Conservation (phyloP, 2,113 vertebrate genomes). For the Gracilinanus agilis region DNA sequence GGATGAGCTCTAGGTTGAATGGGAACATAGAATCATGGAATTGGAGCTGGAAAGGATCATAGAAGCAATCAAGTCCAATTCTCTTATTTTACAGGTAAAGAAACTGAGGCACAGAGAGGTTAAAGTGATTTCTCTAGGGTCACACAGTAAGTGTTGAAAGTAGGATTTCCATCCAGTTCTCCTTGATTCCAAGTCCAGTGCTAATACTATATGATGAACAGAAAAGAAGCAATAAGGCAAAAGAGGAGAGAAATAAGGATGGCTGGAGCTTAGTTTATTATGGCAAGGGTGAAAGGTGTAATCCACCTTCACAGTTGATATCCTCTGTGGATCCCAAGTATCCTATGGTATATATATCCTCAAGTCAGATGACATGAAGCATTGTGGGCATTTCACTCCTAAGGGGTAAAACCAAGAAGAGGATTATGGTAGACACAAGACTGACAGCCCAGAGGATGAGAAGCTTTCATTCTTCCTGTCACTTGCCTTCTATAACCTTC, state of each 20-base stretch:
- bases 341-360: background rate
- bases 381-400: background rate
- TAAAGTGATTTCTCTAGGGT: background rate
- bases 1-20: background rate
- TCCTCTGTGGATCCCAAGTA: background rate
- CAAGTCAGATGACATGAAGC: background rate
- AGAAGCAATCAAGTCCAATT: background rate
- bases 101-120: too few relatives aligned
- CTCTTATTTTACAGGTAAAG: too few relatives aligned
- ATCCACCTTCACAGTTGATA: background rate
- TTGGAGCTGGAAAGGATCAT: background rate
- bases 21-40: background rate
- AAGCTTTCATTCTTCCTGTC: background rate
- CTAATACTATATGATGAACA: background rate
- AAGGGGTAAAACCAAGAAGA: background rate
- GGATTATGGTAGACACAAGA: background rate
- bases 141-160: background rate
- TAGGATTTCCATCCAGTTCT: background rate
- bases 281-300: background rate
- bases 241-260: background rate
- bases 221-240: background rate
- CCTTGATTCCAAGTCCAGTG: background rate
- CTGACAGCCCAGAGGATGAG: background rate
- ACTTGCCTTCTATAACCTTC: background rate
- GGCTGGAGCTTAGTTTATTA: background rate